phyloP scores from a whole-genome alignment of 2,888 invertebrate species.

The Heliconius hortense region DNA sequence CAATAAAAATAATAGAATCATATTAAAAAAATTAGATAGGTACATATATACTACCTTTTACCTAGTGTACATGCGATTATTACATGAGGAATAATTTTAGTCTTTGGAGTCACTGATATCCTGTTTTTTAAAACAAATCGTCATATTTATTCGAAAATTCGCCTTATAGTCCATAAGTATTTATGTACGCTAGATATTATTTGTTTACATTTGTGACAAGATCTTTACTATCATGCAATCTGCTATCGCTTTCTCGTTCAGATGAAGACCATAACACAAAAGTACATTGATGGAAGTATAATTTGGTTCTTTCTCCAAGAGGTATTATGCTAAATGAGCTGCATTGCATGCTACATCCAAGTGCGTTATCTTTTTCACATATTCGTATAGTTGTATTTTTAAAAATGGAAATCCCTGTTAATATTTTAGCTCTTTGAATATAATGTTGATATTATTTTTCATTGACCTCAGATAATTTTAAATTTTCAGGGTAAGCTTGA shows the following conservation, averaged over 20 bases:
- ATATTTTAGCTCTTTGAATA: constrained; percentile 2
- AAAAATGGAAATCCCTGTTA: background rate
- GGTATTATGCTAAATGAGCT: constrained; percentile 3
- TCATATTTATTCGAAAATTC: no score
- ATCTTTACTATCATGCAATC: background rate
- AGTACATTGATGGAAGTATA: background rate
- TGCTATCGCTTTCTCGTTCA: background rate
- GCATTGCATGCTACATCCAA: constrained; percentile 7
- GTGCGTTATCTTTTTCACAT: background rate
- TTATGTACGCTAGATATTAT: background rate
- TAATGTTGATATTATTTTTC: constrained; percentile 12
- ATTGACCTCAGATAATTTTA: constrained; percentile 1
- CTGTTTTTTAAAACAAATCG: no score
- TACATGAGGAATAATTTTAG: no score
- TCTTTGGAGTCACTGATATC: no score
- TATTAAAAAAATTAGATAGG: no score
- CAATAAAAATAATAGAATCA: no score
- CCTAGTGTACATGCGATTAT: no score
- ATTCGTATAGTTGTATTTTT: background rate
- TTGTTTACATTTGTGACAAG: background rate
- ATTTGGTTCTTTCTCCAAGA: background rate
- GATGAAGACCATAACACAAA: background rate
- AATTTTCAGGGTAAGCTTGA: background rate
- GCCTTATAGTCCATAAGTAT: background rate
- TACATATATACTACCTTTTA: no score